Evolutionary conservation across 2,888 invertebrate species (phyloP).

Genomic region (Zygaena filipendulae): DNA sequence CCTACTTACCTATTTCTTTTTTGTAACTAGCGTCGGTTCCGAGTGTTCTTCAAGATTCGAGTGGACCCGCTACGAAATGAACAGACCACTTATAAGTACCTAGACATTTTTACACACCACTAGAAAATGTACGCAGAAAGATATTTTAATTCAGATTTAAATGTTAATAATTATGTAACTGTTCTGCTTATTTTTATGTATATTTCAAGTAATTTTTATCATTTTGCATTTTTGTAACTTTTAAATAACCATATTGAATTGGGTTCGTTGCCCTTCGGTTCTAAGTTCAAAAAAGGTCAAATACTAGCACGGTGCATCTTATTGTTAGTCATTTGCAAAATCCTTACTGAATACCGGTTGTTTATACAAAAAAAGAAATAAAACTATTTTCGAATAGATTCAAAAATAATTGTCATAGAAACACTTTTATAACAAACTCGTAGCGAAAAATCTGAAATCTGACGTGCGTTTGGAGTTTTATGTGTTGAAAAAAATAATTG

Average conservation of each 20-base stretch:
- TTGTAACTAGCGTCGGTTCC: no score
- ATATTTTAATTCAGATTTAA: conserved; percentile 17
- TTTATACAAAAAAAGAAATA: conserved; percentile 21
- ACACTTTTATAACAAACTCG: conserved; percentile 43
- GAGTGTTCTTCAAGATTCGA: conserved; percentile 33
- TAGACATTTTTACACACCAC: conserved; percentile 47
- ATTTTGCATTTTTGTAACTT: conserved; percentile 17
- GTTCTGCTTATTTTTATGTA: no score
- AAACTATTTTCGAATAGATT: conserved; percentile 24
- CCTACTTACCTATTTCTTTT: no score
- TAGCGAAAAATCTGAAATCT: conserved; percentile 39
- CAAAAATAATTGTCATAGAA: conserved; percentile 38
- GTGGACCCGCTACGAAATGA: conserved; percentile 45
- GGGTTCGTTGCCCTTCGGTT: conserved; percentile 14
- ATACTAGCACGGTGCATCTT: no score
- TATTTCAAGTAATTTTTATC: no score
- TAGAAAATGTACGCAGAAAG: conserved; percentile 28
- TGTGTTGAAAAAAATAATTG: conserved; percentile 60
- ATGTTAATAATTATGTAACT: no score
- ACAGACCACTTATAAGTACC: conserved; percentile 61
- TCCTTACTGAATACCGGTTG: no score
- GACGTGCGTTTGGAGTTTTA: conserved; percentile 40
- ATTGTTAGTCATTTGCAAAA: no score
- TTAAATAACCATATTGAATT: conserved; percentile 15
- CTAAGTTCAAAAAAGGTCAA: conserved; percentile 35